A percentile compares a stretch with the other conserved stretches of the same genome.
These are phyloP conservation scores for Pantherophis alleghaniensis DNA, from an alignment of 2,797 vertebrate genomes.

Conservation along the genomic window DNA sequence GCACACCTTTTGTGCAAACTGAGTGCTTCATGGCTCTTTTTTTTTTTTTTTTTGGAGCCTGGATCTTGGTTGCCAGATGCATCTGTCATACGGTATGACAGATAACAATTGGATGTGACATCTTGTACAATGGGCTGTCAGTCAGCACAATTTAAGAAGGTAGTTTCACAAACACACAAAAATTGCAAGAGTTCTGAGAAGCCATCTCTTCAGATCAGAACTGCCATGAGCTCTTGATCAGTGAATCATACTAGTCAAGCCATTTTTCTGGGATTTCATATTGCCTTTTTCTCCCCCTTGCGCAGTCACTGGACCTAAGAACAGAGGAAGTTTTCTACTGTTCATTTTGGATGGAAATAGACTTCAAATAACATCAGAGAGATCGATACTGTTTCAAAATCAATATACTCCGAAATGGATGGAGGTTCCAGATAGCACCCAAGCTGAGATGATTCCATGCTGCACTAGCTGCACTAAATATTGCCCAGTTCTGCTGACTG, in stretches of 20 bases:
- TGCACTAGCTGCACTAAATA: not conserved
- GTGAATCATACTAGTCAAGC: conserved; percentile 22
- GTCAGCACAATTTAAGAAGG: not conserved
- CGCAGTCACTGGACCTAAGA: conserved; percentile 29
- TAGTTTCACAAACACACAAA: conserved; percentile 15
- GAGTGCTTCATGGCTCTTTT: not conserved
- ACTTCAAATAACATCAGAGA: conserved; percentile 16
- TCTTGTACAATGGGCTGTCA: conserved; percentile 12
- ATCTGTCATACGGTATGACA: not conserved
- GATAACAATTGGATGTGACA: conserved; percentile 28
- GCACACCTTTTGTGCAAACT: not conserved
- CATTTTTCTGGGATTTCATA: not conserved
- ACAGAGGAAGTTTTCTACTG: conserved; percentile 10
- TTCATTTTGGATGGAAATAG: conserved; percentile 47
- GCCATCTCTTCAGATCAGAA: conserved; percentile 23
- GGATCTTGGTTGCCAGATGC: conserved; percentile 20
- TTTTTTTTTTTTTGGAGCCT: conserved; percentile 10
- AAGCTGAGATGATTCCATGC: conserved; percentile 33
- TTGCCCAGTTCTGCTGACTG: not conserved
- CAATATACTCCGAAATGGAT: conserved; percentile 19
- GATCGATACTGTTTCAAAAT: conserved; percentile 37
- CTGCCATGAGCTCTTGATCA: conserved; percentile 20
- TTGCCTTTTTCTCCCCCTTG: not conserved
- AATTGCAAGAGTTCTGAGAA: not conserved
- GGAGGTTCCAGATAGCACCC: conserved; percentile 48